Evolutionary conservation across 1,140 invertebrate species (phyloP).

Genomic region (Frieseomelitta varia): DNA sequence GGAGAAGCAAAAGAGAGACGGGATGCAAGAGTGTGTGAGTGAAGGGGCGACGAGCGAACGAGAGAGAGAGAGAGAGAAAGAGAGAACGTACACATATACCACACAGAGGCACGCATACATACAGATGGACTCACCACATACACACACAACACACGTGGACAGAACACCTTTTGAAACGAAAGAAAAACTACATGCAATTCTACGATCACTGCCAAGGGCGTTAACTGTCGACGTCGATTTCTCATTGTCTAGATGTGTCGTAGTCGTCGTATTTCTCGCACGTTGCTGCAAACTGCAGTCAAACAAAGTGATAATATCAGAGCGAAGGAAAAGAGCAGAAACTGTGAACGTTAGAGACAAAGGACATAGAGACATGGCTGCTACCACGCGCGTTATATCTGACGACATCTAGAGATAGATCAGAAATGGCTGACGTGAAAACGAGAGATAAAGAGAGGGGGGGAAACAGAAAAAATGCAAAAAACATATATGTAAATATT

Average conservation of each 20-base stretch:
- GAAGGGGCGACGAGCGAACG: constrained; percentile 3
- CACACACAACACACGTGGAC: background rate
- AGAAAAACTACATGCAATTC: constrained; percentile 71
- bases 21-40: background rate
- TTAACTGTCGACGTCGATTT: constrained; percentile 75
- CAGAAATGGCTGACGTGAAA: constrained; percentile 41
- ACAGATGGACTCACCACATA: background rate
- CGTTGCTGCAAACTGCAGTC: constrained; percentile 12
- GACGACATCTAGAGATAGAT: constrained; percentile 30
- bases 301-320: background rate
- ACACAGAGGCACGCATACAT: background rate
- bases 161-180: constrained; percentile 16
- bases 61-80: too few relatives aligned
- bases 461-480: background rate
- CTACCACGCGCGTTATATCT: constrained; percentile 32
- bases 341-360: background rate
- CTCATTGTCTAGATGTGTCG: constrained; percentile 64
- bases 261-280: constrained; percentile 61
- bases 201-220: constrained; percentile 80
- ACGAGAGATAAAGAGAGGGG: constrained; percentile 17
- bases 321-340: background rate
- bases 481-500: constrained; percentile 14
- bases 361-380: background rate
- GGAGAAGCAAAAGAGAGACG: background rate
- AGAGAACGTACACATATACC: background rate